Evolutionary conservation across 1,140 invertebrate genomes (phyloP).

Genomic region (Megathymus violae): DNA sequence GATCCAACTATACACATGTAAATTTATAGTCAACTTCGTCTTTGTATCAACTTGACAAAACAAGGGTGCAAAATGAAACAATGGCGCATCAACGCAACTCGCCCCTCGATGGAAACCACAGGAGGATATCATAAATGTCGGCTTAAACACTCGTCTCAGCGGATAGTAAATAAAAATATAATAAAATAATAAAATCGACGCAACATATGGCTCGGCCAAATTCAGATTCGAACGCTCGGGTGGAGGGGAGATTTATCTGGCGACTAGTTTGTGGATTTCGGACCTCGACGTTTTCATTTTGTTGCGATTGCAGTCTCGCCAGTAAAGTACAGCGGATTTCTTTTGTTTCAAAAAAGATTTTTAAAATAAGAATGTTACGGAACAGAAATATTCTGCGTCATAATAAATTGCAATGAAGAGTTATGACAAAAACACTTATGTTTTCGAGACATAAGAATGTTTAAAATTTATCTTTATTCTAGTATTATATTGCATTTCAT

Average conservation of each 20-base stretch:
- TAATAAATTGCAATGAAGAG: conserved; percentile 19
- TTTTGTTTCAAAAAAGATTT: conserved; percentile 33
- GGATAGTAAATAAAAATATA: conserved; percentile 81
- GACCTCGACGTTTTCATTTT: conserved; percentile 24
- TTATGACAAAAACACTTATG: not conserved
- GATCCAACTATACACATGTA: conserved; percentile 26
- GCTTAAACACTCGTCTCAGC: conserved; percentile 79
- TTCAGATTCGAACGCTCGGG: conserved; percentile 42
- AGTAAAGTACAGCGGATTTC: conserved; percentile 19
- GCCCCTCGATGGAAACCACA: conserved; percentile 69
- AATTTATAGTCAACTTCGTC: conserved; percentile 33
- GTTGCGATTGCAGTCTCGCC: conserved; percentile 22
- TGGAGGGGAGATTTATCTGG: conserved; percentile 39
- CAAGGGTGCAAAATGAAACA: conserved; percentile 69
- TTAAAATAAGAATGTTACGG: conserved; percentile 29
- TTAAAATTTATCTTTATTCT: too few relatives aligned
- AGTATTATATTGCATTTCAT: too few relatives aligned
- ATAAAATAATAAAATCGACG: conserved; percentile 80
- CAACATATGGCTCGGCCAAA: conserved; percentile 69
- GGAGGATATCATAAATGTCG: conserved; percentile 81
- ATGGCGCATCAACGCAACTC: conserved; percentile 65
- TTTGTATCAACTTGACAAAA: conserved; percentile 59
- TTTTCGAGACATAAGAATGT: not conserved
- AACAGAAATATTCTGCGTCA: conserved; percentile 16
- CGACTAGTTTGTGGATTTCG: conserved; percentile 36